phyloP scores from a whole-genome alignment of 2,888 invertebrate species.

The Acanthoscelides obtectus region DNA sequence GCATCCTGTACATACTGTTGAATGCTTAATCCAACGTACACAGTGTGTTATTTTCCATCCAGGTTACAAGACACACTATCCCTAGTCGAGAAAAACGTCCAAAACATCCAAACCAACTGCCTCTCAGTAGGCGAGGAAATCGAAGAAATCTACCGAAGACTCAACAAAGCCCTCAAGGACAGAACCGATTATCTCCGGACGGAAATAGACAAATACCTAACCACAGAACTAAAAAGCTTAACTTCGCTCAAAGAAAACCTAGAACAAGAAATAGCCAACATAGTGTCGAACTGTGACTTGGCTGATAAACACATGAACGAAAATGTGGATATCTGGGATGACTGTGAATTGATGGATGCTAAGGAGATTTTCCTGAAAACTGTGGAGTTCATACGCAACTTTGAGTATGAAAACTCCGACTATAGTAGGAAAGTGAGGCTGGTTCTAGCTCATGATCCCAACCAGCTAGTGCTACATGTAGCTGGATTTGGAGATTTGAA shows the following conservation, averaged over 20 bases:
- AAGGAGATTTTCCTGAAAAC: conserved; percentile 96
- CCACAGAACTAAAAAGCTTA: conserved; percentile 80
- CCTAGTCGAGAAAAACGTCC: conserved; percentile 82
- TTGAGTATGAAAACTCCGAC: conserved; percentile 89
- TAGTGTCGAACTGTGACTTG: conserved; percentile 93
- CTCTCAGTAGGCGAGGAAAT: conserved; percentile 89
- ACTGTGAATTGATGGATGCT: conserved; percentile 88
- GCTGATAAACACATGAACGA: conserved; percentile 92
- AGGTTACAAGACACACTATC: conserved; percentile 79
- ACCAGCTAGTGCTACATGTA: conserved; percentile 82
- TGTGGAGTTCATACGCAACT: conserved; percentile 90
- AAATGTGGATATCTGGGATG: conserved; percentile 80
- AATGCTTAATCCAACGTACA: no score
- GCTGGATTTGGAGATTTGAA: conserved; percentile 88
- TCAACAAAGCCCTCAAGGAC: conserved; percentile 85
- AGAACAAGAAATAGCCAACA: conserved; percentile 91
- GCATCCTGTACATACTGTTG: no score
- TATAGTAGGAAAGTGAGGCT: conserved; percentile 82
- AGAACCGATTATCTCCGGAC: conserved; percentile 79
- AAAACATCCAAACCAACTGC: conserved; percentile 84
- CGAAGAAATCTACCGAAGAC: conserved; percentile 83
- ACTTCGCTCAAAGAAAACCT: conserved; percentile 87
- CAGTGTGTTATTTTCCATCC: not conserved
- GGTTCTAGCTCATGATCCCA: conserved; percentile 87
- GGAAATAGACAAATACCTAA: conserved; percentile 89